Evolutionary conservation across 2,113 vertebrate species (phyloP), one percentile per base, ranked within the genome.

Genomic region (Hemichromis elongatus): DNA sequence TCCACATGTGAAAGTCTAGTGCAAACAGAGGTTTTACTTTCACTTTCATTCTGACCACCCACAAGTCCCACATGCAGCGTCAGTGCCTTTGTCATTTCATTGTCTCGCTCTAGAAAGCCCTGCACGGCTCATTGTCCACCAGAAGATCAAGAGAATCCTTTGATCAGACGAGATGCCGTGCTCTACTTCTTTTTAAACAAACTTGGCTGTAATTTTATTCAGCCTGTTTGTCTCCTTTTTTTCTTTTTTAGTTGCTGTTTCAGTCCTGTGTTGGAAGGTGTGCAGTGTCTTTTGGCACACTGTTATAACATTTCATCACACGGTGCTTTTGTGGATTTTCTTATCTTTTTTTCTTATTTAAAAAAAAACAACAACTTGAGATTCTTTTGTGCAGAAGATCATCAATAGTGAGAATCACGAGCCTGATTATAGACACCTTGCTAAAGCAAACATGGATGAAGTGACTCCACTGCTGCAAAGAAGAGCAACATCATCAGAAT

Each of bases 401-500:
- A 26, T 57, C 37, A 70, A 14, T 11, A 2, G n/a, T 66, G 35
- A 66, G 55, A 3, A 70, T 35, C 24, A 28, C 7, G 5, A n/a
- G 50, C 35, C 19, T 19, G 6, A 57, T 50, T 33, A 30, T 16
- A 66, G 45, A 42, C 28, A 55, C 9, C 16, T 78, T 21, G 21
- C 12, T n/a, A 35, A 42, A 40, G 37, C 14, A 28, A 55, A 84
- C 35, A 90, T 88, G 90, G 83, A 55, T 24, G 93, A 94, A 77
- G 53, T 57, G 30, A 87, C 84, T 5, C 87, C 91, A 2, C 86
- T 95, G 59, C 77, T 95, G 45, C 57, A 9, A 0, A 77, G 11
- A 79, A 70, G 50, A 81, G 7, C 52, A 11, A 30, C 55, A 5
- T 45, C 88, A 8, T 21, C 80, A 47, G 45, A 55, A 16, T 86